Evolutionary conservation across 2,113 vertebrate species (phyloP).

Genomic region (Anthoscopus minutus): DNA sequence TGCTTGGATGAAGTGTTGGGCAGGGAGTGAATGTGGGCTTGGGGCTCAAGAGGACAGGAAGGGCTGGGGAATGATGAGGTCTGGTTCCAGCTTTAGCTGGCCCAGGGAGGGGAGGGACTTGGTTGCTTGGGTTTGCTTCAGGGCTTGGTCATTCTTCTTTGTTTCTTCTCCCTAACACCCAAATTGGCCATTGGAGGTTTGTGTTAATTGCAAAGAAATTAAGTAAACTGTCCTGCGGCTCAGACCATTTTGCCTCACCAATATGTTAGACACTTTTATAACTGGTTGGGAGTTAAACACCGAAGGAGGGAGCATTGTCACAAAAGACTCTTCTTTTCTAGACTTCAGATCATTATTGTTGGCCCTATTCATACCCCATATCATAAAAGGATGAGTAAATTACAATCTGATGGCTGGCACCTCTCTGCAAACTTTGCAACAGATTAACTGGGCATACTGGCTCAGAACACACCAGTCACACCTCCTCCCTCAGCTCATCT

Average conservation of each 20-base stretch:
- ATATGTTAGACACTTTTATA: not conserved
- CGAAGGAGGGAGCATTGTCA: fast-evolving
- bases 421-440: not conserved
- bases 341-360: not conserved
- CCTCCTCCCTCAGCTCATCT: not conserved
- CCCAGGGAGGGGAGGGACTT: too few relatives aligned
- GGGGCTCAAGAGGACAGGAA: fast-evolving
- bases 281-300: not conserved
- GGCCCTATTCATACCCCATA: not conserved
- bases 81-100: not conserved
- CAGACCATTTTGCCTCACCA: fast-evolving
- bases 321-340: not conserved
- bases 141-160: not conserved
- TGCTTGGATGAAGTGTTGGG: not conserved
- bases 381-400: not conserved
- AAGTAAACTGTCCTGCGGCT: not conserved
- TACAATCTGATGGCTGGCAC: not conserved
- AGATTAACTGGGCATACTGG: not conserved
- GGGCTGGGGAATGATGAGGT: fast-evolving
- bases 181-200: not conserved
- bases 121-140: not conserved
- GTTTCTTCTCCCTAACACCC: not conserved
- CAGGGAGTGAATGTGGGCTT: not conserved
- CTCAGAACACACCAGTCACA: not conserved
- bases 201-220: not conserved